A percentile compares a stretch with the other conserved stretches of the same genome.
These are phyloP conservation scores for Pseudolaguvia tuberculata DNA, from an alignment of 2,113 vertebrate genomes.

Conservation along the genomic window DNA sequence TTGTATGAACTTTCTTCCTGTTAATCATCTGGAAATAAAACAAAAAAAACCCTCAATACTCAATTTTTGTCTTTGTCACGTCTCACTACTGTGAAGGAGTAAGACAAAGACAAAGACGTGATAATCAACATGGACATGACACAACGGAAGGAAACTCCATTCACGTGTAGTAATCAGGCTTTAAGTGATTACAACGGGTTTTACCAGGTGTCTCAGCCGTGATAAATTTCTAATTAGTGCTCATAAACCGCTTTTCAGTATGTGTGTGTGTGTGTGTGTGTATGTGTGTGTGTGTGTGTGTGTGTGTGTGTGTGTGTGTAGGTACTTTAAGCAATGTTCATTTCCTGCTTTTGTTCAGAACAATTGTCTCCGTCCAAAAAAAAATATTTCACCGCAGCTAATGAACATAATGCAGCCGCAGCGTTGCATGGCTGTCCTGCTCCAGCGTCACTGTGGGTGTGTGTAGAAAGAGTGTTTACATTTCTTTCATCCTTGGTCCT, in stretches of 20 bases:
- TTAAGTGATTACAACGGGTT: background rate
- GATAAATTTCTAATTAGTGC: background rate
- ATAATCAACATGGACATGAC: background rate
- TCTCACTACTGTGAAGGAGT: too few relatives aligned
- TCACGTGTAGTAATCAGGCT: too few relatives aligned
- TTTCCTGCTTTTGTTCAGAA: slow-evolving; percentile 13
- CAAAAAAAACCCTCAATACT: too few relatives aligned
- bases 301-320: background rate
- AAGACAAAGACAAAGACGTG: too few relatives aligned
- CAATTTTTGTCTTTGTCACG: too few relatives aligned
- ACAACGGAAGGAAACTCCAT: background rate
- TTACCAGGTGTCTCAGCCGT: background rate
- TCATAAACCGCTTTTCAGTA: background rate
- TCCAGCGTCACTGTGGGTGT: too few relatives aligned
- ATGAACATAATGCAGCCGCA: slow-evolving; percentile 36
- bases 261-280: background rate
- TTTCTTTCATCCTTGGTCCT: too few relatives aligned
- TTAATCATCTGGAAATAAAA: too few relatives aligned
- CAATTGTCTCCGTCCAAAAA: background rate
- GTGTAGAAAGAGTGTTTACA: too few relatives aligned
- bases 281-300: background rate
- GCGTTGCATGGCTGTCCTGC: too few relatives aligned
- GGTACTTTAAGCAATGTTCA: background rate
- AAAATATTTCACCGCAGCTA: background rate
- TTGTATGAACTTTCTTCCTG: too few relatives aligned